Percentiles rank a stretch among this genome's conserved stretches.
These are phyloP conservation scores for Eristalis pertinax DNA, from an alignment of 2,888 invertebrate genomes.

Conservation along the genomic window DNA sequence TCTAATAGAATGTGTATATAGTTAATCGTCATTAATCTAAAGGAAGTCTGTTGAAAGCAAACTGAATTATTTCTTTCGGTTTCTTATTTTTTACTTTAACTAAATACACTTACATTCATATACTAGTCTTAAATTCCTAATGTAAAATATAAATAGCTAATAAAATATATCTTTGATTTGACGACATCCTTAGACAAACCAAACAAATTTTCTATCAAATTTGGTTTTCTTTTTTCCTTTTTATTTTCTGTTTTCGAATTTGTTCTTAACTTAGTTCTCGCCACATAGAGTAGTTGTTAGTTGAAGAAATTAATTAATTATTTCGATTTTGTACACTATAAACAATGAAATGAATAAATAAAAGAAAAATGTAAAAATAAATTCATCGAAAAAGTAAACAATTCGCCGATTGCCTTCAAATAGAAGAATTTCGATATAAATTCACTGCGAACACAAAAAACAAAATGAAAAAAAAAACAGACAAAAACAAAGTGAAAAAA, in stretches of 20 bases:
- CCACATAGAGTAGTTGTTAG: conserved; percentile 49
- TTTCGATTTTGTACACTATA: conserved; percentile 63
- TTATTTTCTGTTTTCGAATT: neutral
- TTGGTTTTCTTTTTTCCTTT: neutral
- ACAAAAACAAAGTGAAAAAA: conserved; percentile 60
- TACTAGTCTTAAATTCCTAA: conserved; percentile 66
- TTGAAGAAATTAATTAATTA: conserved; percentile 27
- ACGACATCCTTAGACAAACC: conserved; percentile 47
- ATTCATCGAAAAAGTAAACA: conserved; percentile 76
- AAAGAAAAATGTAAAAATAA: conserved; percentile 71
- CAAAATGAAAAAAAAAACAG: conserved; percentile 11
- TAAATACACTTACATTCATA: conserved; percentile 52
- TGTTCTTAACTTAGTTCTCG: conserved; percentile 20
- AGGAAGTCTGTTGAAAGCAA: conserved; percentile 14
- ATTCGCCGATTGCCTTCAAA: conserved; percentile 82
- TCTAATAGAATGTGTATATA: conserved; percentile 46
- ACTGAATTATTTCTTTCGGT: conserved; percentile 52
- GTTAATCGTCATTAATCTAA: conserved; percentile 6
- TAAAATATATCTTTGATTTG: conserved; percentile 64
- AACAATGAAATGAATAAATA: conserved; percentile 64
- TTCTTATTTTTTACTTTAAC: conserved; percentile 25
- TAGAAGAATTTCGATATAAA: conserved; percentile 81
- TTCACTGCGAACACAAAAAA: conserved; percentile 68
- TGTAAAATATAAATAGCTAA: conserved; percentile 67
- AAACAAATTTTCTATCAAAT: conserved; percentile 31